A percentile compares a stretch with the other conserved stretches of the same genome.
Conservation (phyloP, 2,888 invertebrate genomes). For the Poecilus cupreus region DNA sequence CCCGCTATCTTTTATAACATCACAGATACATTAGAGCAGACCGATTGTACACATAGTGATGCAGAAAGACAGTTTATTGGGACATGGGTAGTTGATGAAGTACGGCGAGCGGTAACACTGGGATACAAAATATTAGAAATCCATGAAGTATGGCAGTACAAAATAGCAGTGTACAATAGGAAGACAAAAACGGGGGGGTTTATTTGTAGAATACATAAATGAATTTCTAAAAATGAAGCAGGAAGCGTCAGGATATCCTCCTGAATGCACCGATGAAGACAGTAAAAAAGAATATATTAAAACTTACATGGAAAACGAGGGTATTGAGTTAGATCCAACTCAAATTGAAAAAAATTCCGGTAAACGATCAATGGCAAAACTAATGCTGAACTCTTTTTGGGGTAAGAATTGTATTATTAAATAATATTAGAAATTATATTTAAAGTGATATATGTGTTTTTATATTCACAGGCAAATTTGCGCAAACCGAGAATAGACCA, state of each 20-base stretch:
- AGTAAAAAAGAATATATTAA: not conserved
- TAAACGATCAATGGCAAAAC: no score
- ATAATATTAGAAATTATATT: constrained; percentile 14
- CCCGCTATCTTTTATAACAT: no score
- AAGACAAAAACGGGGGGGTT: not conserved
- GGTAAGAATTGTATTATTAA: constrained; percentile 57
- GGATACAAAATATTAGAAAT: not conserved
- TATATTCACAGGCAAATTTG: constrained; percentile 48
- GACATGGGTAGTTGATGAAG: constrained; percentile 31
- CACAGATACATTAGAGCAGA: no score
- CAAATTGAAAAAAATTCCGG: constrained; percentile 61
- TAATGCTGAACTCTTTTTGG: no score
- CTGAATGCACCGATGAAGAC: not conserved
- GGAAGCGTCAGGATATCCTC: no score
- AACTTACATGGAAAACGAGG: constrained; percentile 59
- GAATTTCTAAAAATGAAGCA: no score
- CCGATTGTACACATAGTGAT: constrained; percentile 54
- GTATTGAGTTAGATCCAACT: constrained; percentile 43
- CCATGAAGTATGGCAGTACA: not conserved
- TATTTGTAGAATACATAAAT: no score
- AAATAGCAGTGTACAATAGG: constrained; percentile 32
- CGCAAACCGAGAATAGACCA: constrained; percentile 60
- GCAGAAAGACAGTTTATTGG: not conserved
- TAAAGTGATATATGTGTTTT: not conserved
- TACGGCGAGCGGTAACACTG: not conserved